Evolutionary conservation across 1,140 invertebrate genomes (phyloP), one percentile per base, ranked within the genome.

Genomic region (Lethocerus indicus): DNA sequence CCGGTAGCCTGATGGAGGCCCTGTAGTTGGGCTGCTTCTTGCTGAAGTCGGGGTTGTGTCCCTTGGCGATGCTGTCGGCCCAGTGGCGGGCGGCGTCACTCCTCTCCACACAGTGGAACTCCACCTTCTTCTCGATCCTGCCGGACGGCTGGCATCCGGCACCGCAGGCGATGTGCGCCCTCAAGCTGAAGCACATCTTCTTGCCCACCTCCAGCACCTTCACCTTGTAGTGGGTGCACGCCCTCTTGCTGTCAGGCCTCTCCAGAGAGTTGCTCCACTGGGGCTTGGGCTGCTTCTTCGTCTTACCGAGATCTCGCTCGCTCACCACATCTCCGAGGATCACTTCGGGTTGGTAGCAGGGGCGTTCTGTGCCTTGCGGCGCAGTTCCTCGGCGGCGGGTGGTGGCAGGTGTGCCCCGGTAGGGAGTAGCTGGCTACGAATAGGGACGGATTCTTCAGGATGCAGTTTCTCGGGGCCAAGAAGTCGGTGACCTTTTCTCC

Each of bases 371-470:
- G 58, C 57, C n/a, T 55, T 56, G 45, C 47, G 51, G 51, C 43
- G 52, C 13, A 48, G 60, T 56, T 18, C 61, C 61, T 42, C 70
- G 59, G 47, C 66, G 61, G 61, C 62, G 59, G 58, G 7, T 61
- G 61, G 29, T 70, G 60, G 46, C 66, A 63, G 54, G 58, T 59
- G 7, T 61, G 61, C 2, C 65, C 62, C 1, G 61, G 60, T 9
- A 80, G 49, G 27, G 72, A 65, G 60, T 73, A 81, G 2, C 68
- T 64, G 1, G 70, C 69, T 3, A 62, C 64, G 51, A 78, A 81
- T 18, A 67, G 58, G 16, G 72, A 55, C 0, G 70, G 60, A 23
- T 69, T 62, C 51, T 65, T 61, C 6, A 75, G 54, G 20, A 68
- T 43, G 51, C 71, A 74, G 36, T 74, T 73, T 32, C 66, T 56